phyloP scores from a whole-genome alignment of 2,888 invertebrate species.

The Dastarcus helophoroides region DNA sequence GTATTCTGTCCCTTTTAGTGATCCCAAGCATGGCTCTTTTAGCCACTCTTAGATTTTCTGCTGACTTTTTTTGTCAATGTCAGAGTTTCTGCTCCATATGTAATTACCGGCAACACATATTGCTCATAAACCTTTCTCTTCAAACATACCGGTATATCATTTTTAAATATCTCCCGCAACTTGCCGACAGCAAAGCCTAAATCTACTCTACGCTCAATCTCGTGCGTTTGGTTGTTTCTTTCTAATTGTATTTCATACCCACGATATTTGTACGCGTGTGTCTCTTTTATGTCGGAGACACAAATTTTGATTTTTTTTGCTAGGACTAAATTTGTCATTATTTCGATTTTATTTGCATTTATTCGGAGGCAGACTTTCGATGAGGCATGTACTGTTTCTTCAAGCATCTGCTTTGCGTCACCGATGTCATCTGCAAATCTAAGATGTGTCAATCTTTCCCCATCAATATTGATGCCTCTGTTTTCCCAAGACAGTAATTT shows the following conservation, averaged over 20 bases:
- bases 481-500: too few species aligned
- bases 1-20: slow-evolving; percentile 5
- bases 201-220: slow-evolving; percentile 2
- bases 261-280: slow-evolving; percentile 3
- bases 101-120: slow-evolving; percentile 4
- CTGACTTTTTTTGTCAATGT: slow-evolving; percentile 4
- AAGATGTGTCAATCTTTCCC: too few species aligned
- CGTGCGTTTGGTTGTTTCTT: slow-evolving; percentile 5
- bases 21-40: slow-evolving; percentile 5
- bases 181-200: slow-evolving; percentile 2
- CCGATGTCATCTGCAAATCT: too few species aligned
- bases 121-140: slow-evolving; percentile 5
- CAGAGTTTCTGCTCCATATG: slow-evolving; percentile 4
- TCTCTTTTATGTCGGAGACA: slow-evolving; percentile 5
- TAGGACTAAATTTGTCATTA: not conserved
- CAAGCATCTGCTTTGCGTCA: too few species aligned
- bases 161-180: not conserved
- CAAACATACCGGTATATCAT: slow-evolving; percentile 3
- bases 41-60: too few species aligned
- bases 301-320: slow-evolving; percentile 1
- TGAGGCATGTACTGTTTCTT: too few species aligned
- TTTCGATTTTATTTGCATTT: not conserved
- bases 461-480: too few species aligned
- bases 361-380: too few species aligned
- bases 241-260: slow-evolving; percentile 1